Percentiles rank a stretch among this genome's conserved stretches.
These are phyloP conservation scores for Coenonympha glycerion DNA, from an alignment of 2,888 invertebrate species.

Conservation along the genomic window DNA sequence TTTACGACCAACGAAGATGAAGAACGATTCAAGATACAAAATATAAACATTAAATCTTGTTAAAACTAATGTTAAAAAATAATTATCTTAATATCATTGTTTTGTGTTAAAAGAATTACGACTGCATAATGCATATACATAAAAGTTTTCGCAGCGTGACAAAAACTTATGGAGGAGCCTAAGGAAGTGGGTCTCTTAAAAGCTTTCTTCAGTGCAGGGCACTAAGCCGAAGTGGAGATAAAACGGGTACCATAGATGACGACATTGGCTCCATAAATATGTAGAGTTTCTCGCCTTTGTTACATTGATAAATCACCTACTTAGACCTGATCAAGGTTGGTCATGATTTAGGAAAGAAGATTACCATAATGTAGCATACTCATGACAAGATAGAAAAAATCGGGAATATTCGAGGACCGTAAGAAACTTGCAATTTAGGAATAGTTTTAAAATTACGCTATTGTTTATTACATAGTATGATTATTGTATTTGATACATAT, in stretches of 20 bases:
- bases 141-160: neutral
- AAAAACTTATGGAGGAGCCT: neutral
- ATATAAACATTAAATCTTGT: too few relatives aligned
- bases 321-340: slow-evolving; percentile 54
- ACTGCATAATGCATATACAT: neutral
- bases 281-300: slow-evolving; percentile 65
- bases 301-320: slow-evolving; percentile 59
- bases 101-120: too few relatives aligned
- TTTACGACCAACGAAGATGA: neutral
- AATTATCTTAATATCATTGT: too few relatives aligned
- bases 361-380: too few relatives aligned
- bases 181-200: slow-evolving; percentile 50
- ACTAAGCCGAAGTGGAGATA: slow-evolving; percentile 63
- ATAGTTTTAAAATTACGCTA: too few relatives aligned
- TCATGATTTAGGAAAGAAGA: slow-evolving; percentile 28
- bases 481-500: too few relatives aligned
- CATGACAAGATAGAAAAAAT: too few relatives aligned
- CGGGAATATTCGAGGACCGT: too few relatives aligned
- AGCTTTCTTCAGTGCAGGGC: slow-evolving; percentile 56
- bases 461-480: too few relatives aligned
- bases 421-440: too few relatives aligned
- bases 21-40: neutral
- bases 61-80: too few relatives aligned
- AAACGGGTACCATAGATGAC: slow-evolving; percentile 49
- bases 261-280: slow-evolving; percentile 55